A percentile compares a stretch with the other conserved stretches of the same genome.
phyloP scores from a whole-genome alignment of 2,888 invertebrate species.

The Luperina testacea region DNA sequence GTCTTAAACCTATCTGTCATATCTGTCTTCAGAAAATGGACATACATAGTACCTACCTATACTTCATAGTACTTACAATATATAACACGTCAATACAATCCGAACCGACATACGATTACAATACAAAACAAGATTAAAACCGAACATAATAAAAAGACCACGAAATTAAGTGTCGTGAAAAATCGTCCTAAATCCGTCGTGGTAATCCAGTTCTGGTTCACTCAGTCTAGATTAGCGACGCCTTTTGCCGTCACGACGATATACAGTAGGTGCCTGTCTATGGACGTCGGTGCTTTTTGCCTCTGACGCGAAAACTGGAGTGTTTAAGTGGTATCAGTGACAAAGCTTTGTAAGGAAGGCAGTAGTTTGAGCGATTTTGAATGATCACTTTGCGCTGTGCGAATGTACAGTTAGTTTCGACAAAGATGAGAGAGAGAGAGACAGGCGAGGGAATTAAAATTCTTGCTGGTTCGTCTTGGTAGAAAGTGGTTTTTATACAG shows the following conservation, averaged over 20 bases:
- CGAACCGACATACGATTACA: background rate
- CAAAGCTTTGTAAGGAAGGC: constrained; percentile 56
- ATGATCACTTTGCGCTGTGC: constrained; percentile 16
- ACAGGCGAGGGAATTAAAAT: background rate
- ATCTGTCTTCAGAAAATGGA: background rate
- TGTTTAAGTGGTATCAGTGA: constrained; percentile 57
- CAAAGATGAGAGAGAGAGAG: background rate
- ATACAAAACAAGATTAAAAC: constrained; percentile 25
- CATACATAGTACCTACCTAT: background rate
- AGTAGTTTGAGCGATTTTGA: constrained; percentile 24
- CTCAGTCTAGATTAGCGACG: constrained; percentile 56
- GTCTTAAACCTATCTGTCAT: background rate
- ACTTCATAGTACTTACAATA: background rate
- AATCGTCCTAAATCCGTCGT: constrained; percentile 39
- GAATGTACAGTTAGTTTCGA: background rate
- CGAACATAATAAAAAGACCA: constrained; percentile 22
- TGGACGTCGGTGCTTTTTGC: constrained; percentile 33
- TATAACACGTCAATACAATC: background rate
- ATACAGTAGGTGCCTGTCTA: constrained; percentile 14
- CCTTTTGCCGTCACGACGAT: constrained; percentile 46
- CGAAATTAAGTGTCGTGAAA: constrained; percentile 21
- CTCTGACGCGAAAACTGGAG: constrained; percentile 33
- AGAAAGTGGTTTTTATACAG: background rate
- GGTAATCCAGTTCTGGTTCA: constrained; percentile 56
- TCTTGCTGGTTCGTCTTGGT: background rate